Evolutionary conservation across 2,113 vertebrate species (phyloP).

Genomic region (Sander lucioperca): DNA sequence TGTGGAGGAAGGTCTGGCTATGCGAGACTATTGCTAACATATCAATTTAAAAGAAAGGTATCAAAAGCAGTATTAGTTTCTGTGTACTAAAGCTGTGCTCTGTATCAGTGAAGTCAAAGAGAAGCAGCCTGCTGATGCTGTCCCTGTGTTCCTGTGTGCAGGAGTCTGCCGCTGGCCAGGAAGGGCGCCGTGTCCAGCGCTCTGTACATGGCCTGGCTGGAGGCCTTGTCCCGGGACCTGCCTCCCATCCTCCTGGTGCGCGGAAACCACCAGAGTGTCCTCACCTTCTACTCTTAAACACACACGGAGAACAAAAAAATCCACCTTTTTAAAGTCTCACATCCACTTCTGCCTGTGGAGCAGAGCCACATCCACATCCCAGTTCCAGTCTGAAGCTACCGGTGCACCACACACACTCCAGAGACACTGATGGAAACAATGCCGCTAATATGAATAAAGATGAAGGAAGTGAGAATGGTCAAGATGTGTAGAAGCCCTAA

Average conservation of each 20-base stretch:
- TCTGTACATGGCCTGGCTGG: constrained; percentile 98
- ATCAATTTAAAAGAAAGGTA: no score
- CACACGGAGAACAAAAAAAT: background rate
- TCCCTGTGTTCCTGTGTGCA: constrained; percentile 54
- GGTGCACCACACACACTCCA: constrained; percentile 62
- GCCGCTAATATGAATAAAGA: constrained; percentile 25
- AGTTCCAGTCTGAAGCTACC: constrained; percentile 42
- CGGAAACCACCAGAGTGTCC: constrained; percentile 99
- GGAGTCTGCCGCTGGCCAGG: constrained; percentile 96
- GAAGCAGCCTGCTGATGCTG: background rate
- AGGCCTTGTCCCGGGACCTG: constrained; percentile 93
- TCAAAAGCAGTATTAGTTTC: no score
- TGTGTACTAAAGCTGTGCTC: no score
- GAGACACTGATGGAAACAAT: constrained; percentile 50
- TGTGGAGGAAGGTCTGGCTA: no score
- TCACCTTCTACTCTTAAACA: constrained; percentile 97
- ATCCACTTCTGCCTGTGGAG: constrained; percentile 47
- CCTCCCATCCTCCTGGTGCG: constrained; percentile 95
- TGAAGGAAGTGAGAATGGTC: constrained; percentile 37
- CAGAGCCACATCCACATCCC: constrained; percentile 57
- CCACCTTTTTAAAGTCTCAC: constrained; percentile 35
- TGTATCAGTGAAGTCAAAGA: background rate
- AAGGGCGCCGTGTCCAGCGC: constrained; percentile 96
- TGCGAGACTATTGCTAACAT: no score
- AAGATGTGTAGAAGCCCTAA: constrained; percentile 36